Evolutionary conservation across 1,140 invertebrate genomes (phyloP).

Genomic region (Sitophilus oryzae): DNA sequence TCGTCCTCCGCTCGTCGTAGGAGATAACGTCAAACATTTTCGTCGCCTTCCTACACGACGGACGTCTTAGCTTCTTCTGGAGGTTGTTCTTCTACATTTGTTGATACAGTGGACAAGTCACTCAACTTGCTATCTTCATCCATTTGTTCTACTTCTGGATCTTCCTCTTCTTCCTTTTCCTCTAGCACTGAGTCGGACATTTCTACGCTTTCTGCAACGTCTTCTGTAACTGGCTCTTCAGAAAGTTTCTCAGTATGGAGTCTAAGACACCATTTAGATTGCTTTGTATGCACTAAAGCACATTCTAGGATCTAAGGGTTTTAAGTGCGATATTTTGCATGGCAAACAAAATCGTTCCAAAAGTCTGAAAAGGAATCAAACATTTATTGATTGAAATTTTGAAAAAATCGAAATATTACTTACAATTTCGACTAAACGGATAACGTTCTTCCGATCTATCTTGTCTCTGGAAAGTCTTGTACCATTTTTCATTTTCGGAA

Average conservation of each 20-base stretch:
- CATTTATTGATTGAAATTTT: no score
- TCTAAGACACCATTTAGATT: conserved; percentile 1
- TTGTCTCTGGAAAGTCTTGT: conserved; percentile 67
- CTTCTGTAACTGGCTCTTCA: background rate
- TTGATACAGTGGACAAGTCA: conserved; percentile 17
- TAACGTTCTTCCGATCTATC: conserved; percentile 58
- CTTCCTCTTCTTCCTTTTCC: background rate
- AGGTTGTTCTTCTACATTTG: conserved; percentile 20
- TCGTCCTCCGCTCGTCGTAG: conserved; percentile 42
- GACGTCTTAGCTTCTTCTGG: conserved; percentile 1
- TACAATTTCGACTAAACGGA: conserved; percentile 46
- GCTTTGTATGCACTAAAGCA: conserved; percentile 36
- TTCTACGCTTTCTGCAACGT: background rate
- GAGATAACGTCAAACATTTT: background rate
- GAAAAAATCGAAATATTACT: conserved; percentile 8
- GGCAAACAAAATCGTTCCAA: conserved; percentile 60
- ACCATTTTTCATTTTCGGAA: conserved; percentile 71
- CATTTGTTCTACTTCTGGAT: background rate
- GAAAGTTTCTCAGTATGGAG: background rate
- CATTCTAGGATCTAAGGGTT: conserved; percentile 50
- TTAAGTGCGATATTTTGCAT: conserved; percentile 64
- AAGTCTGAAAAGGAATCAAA: conserved; percentile 33
- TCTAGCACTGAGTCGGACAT: background rate
- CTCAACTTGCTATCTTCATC: conserved; percentile 36
- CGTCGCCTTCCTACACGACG: conserved; percentile 28